Percentiles rank a stretch among this genome's conserved stretches.
These are phyloP conservation scores for Vespertilio murinus DNA, from an alignment of 2,797 vertebrate species.

Conservation along the genomic window DNA sequence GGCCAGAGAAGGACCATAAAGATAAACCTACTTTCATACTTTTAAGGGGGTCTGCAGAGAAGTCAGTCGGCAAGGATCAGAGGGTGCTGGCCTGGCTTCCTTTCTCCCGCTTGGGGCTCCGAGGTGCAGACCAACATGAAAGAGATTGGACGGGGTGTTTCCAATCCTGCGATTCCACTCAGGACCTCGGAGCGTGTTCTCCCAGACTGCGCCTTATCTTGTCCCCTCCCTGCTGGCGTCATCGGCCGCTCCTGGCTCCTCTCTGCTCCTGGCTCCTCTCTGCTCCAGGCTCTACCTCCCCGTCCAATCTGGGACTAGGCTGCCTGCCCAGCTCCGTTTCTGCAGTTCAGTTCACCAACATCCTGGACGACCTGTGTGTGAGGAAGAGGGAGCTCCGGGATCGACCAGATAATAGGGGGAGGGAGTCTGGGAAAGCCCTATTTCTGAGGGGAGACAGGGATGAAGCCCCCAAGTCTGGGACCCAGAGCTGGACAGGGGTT, in stretches of 20 bases:
- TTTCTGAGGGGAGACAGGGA: background rate
- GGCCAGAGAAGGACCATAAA: background rate
- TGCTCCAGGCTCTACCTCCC: background rate
- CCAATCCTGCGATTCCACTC: background rate
- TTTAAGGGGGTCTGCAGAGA: background rate
- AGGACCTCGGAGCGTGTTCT: background rate
- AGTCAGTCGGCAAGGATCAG: background rate
- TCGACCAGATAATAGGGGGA: background rate
- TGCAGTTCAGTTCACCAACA: background rate
- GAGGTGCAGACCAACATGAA: background rate
- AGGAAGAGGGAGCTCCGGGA: background rate
- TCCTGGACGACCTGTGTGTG: background rate
- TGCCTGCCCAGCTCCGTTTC: background rate
- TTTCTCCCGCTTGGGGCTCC: background rate
- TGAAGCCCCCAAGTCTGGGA: background rate
- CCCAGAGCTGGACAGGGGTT: background rate
- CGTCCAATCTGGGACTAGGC: background rate
- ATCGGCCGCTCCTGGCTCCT: background rate
- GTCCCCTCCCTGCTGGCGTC: background rate
- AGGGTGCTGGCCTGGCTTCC: background rate
- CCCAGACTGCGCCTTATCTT: background rate
- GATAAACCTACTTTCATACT: background rate
- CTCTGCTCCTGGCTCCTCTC: background rate
- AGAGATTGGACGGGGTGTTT: background rate
- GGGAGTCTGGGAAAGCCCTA: background rate